Base-by-base conservation (phyloP, 2,888 invertebrate species). In the Mamestra brassicae region DNA sequence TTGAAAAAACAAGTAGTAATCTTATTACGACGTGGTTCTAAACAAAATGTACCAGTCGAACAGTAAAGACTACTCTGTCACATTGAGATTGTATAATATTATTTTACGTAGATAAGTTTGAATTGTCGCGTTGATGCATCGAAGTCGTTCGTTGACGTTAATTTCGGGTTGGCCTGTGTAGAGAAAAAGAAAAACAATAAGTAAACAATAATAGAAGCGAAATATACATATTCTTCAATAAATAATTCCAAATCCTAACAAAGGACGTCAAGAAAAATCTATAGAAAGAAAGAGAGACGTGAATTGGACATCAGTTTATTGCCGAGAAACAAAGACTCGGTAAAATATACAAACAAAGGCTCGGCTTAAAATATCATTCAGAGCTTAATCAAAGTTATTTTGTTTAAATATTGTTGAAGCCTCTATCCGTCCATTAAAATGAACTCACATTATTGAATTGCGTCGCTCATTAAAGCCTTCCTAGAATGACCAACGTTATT, bases 141-240 rank as follows among this genome's bases (percentile, higher is more conserved):
- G 81, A 50, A 71, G 71, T 73, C 88, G 88, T 83, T 87, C 78
- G 87, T 77, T 78, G 65, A 70, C 76, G 55, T 81, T 76, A 69
- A 4, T 71, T 68, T 63, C 55, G 71, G n/a, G 10, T 3, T 47
- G 58, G 66, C 52, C 87, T 87, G 80, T n/a, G 52, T 79, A 77
- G 52, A 71, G 50, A 80, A 76, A 65, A 0, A 73, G 47, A 47
- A 13, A 61, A 38, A 6, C 7, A 17, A 68, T 83, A 71, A 83
- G 64, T 57, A 34, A 66, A 65, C 5, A 13, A 13, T 38, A 13
- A 5, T 26, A 8, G 15, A 55, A 36, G 7, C n/a, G 7, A 45
- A 45, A 8, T 17, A 6, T 17, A 45, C 11, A 65, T 34, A 42
- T n/a, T 17, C n/a, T 4, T 38, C 34, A 34, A 66, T 34, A 10